Base-by-base conservation (phyloP, 2,888 invertebrate genomes). In the Polyploca ridens region DNA sequence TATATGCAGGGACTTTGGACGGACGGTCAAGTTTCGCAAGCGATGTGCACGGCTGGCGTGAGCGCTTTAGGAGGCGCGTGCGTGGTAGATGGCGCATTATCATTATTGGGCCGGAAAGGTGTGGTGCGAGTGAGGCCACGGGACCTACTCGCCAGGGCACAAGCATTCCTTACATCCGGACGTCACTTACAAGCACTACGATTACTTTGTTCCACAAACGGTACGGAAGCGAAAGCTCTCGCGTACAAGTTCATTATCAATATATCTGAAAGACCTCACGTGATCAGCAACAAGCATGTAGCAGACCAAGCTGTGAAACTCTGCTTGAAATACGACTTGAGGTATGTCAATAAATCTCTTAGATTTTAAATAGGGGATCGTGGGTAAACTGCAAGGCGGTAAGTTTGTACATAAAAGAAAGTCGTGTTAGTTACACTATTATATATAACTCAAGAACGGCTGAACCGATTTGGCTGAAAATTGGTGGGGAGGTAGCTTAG, bases 21-120 rank as follows among this genome's bases (percentile, higher is more conserved):
- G 0, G 99, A 99, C 7, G 99, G 99, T 0, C 98, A 98, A 84
- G 99, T 97, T 75, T 95, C 97, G 68, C 94, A 94, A 4, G 96
- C 96, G 0, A 92, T 96, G 85, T 94, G 95, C 57, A 83, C 91
- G 63, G 95, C 95, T 0, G 96, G 95, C 0, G 94, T 91, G 5
- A 94, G 94, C 76, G 96, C 96, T 0, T 74, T 94, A 33, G 94
- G 90, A 0, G 94, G 94, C 44, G 90, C 89, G 2, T 87, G 89
- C 71, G 87, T 88, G 76, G 84, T 94, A 4, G 95, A 95, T 62
- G 94, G 95, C 35, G 91, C 94, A 38, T 93, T 96, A 59, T 92
- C 95, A 3, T 85, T 95, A 41, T 93, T 96, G 3, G 96, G 95
- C 61, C 88, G 93, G 0, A 95, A 95, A 14, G 97, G 96, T 71